Evolutionary conservation across 2,797 vertebrate species (phyloP), one percentile per base, ranked within the genome.

Genomic region (Poecilia picta): DNA sequence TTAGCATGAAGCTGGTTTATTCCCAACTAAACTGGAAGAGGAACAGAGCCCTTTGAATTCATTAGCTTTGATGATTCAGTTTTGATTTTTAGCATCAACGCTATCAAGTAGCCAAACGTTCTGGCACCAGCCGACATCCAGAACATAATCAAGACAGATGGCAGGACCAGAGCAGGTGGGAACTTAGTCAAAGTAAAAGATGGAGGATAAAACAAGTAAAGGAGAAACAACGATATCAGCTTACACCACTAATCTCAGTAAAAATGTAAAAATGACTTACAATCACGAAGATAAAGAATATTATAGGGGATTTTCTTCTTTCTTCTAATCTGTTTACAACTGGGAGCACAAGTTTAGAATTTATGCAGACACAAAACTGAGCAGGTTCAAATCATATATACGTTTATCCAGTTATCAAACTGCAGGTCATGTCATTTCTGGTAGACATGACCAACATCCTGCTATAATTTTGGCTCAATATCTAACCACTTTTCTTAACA

Each of bases 121-220:
- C 82, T 90, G 77, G 82, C 81, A 87, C 77, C 73, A 76, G 85
- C 82, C 74, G 74, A 88, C 75, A 78, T 72, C 43, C 83, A 70
- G 78, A 81, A 76, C 86, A 84, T 86, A 87, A 92, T 87, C 86
- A 81, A 89, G 93, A 91, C 94, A 95, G 93, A 94, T 93, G 94
- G 90, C 72, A 62, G 5, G 28, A 23, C 83, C 55, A 74, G 83
- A 92, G 92, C 95, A 95, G 94, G 93, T 94, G 94, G 81, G 59
- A 82, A 87, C 81, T 79, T 80, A 85, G 85, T 92, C 89, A 82
- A 89, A 86, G 79, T 43, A 78, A 87, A 89, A 74, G 74, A 76
- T 46, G 82, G 73, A 83, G 76, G 70, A 71, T 86, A 86, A 77
- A 75, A 83, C 80, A 25, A 70, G 2, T 74, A 31, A 75, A 81